A percentile compares a stretch with the other conserved stretches of the same genome.
phyloP scores from a whole-genome alignment of 2,888 invertebrate species.

The Lasioglossum zephyrum region DNA sequence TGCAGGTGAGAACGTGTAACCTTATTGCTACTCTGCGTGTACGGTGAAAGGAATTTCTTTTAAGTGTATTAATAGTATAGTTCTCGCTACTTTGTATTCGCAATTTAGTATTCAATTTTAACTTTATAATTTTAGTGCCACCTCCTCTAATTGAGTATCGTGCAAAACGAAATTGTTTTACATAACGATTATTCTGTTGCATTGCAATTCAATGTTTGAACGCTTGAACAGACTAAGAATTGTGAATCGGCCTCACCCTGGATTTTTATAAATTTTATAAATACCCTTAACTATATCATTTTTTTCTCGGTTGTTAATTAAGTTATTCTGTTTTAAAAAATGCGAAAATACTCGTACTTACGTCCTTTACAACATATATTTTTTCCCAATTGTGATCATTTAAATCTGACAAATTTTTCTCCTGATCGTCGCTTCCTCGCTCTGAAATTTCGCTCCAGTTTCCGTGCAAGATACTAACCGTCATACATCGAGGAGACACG shows the following conservation, averaged over 20 bases:
- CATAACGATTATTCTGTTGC: neutral
- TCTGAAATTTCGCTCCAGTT: neutral
- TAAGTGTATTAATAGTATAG: neutral
- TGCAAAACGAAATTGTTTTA: neutral
- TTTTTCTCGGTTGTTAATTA: no score
- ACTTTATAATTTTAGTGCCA: neutral
- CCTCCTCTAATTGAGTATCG: neutral
- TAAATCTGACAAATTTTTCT: neutral
- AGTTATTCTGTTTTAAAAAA: no score
- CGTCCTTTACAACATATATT: no score
- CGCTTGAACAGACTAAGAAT: no score
- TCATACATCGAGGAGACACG: neutral
- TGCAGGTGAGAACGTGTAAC: neutral
- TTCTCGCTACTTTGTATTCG: neutral
- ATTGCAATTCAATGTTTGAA: neutral
- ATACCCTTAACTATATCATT: no score
- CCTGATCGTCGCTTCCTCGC: neutral
- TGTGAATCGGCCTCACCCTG: no score
- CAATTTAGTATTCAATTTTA: neutral
- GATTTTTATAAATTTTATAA: no score
- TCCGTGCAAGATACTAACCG: neutral
- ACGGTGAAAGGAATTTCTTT: neutral
- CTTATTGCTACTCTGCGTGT: neutral
- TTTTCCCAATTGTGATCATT: no score
- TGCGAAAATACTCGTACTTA: no score